phyloP scores from a whole-genome alignment of 37 sponge, comb jelly and placozoan genomes.

The Oopsacas minuta region DNA sequence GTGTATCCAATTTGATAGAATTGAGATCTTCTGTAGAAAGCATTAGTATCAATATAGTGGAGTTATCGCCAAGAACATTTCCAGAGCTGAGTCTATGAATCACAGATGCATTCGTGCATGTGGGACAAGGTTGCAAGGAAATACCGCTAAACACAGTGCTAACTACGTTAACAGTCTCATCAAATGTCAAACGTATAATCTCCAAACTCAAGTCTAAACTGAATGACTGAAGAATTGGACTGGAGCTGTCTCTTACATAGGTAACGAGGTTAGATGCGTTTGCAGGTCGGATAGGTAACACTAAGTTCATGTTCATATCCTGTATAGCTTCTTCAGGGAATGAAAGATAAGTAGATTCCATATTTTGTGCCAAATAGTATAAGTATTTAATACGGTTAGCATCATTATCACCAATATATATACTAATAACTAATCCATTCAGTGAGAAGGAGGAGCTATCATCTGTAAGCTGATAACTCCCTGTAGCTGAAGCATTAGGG shows the following conservation, averaged over 20 bases:
- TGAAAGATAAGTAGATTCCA: constrained; percentile 56
- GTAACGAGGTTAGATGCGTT: constrained; percentile 3
- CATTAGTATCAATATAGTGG: constrained; percentile 8
- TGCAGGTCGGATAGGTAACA: constrained; percentile 21
- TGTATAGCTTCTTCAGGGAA: constrained; percentile 36
- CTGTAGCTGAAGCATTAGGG: background rate
- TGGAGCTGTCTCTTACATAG: background rate
- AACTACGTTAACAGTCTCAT: background rate
- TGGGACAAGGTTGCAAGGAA: background rate
- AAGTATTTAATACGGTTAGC: constrained; percentile 39
- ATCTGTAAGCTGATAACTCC: background rate
- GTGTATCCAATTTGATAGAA: constrained; percentile 44
- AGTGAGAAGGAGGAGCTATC: constrained; percentile 29
- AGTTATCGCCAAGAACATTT: background rate
- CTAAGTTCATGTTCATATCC: constrained; percentile 51
- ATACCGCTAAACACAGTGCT: background rate
- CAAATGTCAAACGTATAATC: background rate
- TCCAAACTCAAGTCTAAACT: constrained; percentile 4
- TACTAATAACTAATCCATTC: constrained; percentile 46
- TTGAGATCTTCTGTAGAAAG: constrained; percentile 33
- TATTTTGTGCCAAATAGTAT: constrained; percentile 29
- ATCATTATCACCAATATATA: constrained; percentile 30
- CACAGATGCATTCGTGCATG: background rate
- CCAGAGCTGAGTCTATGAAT: background rate
- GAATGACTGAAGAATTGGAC: constrained; percentile 9